Conservation (phyloP, 1,140 invertebrate genomes). For the Himalopsyche phryganea region DNA sequence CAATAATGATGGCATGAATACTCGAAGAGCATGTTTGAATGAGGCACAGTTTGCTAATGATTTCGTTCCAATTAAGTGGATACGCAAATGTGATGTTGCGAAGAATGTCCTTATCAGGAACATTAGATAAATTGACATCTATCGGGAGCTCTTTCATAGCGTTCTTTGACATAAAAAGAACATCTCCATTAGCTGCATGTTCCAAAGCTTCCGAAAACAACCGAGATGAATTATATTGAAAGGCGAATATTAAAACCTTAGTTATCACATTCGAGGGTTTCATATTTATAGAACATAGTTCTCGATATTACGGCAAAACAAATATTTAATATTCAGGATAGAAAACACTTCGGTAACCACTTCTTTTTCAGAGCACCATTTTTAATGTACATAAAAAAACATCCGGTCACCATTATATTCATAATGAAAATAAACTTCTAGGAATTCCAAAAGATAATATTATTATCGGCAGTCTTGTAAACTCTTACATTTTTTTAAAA, state of each 20-base stretch:
- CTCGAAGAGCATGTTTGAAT: conserved; percentile 2
- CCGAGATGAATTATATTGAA: not conserved
- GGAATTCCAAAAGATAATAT: too few species aligned
- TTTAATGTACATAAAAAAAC: too few species aligned
- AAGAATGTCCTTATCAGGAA: conserved; percentile 3
- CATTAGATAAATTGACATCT: not conserved
- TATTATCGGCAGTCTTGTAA: too few species aligned
- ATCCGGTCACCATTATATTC: too few species aligned
- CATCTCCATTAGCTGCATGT: not conserved
- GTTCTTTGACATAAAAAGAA: not conserved
- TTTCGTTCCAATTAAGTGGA: conserved; percentile 5
- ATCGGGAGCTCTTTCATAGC: not conserved
- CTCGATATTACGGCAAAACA: too few species aligned
- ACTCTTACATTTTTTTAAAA: too few species aligned
- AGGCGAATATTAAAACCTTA: not conserved
- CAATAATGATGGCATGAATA: not conserved
- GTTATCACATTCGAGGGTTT: not conserved
- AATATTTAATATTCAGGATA: too few species aligned
- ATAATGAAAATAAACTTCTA: too few species aligned
- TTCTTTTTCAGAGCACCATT: too few species aligned
- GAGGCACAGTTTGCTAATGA: conserved; percentile 2
- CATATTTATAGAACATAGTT: too few species aligned
- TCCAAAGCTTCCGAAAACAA: not conserved
- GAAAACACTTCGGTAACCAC: too few species aligned
- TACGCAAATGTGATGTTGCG: conserved; percentile 8